Evolutionary conservation across 2,113 vertebrate genomes (phyloP).

Genomic region (Struthidea cinerea): DNA sequence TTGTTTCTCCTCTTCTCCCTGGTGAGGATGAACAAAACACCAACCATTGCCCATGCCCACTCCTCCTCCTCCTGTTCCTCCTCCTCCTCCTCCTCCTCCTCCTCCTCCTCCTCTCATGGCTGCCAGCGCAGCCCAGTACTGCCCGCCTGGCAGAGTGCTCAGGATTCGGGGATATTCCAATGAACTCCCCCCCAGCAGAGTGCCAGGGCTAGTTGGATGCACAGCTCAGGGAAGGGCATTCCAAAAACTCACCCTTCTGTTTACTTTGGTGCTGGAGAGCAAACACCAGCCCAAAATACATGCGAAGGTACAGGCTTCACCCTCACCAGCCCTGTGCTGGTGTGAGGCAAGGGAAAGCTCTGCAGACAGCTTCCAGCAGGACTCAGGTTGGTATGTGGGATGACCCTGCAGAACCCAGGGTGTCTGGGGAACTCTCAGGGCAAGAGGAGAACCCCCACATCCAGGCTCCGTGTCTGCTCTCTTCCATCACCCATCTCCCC

Average conservation of each 20-base stretch:
- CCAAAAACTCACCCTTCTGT: not conserved
- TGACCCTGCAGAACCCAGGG: not conserved
- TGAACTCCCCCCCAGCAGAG: not conserved
- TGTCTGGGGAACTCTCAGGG: not conserved
- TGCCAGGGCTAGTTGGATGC: not conserved
- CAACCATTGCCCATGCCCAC: not conserved
- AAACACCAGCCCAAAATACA: not conserved
- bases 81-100: not conserved
- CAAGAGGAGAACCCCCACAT: not conserved
- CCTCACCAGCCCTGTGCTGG: not conserved
- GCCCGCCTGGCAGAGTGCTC: not conserved
- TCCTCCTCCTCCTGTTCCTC: not conserved
- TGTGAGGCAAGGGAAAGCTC: not conserved
- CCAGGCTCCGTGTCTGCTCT: not conserved
- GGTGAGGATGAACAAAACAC: not conserved
- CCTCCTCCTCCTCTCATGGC: not conserved
- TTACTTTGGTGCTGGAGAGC: not conserved
- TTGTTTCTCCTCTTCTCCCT: conserved; percentile 18
- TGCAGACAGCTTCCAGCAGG: not conserved
- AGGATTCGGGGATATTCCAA: not conserved
- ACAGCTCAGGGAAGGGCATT: rapidly evolving
- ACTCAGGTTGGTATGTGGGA: rapidly evolving
- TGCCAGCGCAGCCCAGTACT: not conserved
- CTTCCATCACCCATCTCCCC: not conserved
- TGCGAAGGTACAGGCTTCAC: not conserved